Percentiles rank a stretch among this genome's conserved stretches.
Conservation (phyloP, 2,888 invertebrate genomes). For the Caenorhabditis sp. region DNA sequence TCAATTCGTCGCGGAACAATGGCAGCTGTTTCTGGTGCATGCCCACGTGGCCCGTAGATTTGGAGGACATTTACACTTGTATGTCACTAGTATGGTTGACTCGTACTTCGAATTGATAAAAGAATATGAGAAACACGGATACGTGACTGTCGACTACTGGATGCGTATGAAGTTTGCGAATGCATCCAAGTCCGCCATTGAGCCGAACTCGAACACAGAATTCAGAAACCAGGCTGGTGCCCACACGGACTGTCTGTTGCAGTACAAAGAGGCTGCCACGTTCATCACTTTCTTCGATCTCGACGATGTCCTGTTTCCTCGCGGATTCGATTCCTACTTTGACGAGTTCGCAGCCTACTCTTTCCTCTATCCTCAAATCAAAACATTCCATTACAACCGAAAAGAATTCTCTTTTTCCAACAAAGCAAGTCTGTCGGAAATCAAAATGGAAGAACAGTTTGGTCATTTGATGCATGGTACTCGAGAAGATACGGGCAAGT, state of each 20-base stretch:
- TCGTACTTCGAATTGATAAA: constrained; percentile 57
- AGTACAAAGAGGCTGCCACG: constrained; percentile 26
- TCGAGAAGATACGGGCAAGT: constrained; percentile 49
- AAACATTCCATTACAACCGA: constrained; percentile 38
- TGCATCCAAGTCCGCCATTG: constrained; percentile 18
- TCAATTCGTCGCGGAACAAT: constrained; percentile 65
- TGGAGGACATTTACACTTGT: constrained; percentile 62
- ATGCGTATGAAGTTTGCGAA: constrained; percentile 39
- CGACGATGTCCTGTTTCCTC: constrained; percentile 31
- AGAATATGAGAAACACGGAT: constrained; percentile 64
- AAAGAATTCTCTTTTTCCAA: constrained; percentile 23
- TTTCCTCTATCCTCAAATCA: constrained; percentile 24
- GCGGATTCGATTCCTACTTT: constrained; percentile 22
- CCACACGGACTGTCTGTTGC: constrained; percentile 24
- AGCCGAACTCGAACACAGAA: constrained; percentile 65
- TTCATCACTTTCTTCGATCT: constrained; percentile 35
- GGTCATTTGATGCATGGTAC: constrained; percentile 1
- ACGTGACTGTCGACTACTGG: constrained; percentile 62
- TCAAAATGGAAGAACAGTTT: constrained; percentile 44
- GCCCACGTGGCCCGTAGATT: constrained; percentile 43
- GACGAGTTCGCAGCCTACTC: constrained; percentile 22
- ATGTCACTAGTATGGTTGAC: constrained; percentile 60
- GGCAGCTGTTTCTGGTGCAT: constrained; percentile 56
- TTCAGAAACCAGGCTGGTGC: constrained; percentile 67
- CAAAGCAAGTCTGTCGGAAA: constrained; percentile 6